Evolutionary conservation across 2,797 vertebrate species (phyloP).

Genomic region (Artibeus jamaicensis): DNA sequence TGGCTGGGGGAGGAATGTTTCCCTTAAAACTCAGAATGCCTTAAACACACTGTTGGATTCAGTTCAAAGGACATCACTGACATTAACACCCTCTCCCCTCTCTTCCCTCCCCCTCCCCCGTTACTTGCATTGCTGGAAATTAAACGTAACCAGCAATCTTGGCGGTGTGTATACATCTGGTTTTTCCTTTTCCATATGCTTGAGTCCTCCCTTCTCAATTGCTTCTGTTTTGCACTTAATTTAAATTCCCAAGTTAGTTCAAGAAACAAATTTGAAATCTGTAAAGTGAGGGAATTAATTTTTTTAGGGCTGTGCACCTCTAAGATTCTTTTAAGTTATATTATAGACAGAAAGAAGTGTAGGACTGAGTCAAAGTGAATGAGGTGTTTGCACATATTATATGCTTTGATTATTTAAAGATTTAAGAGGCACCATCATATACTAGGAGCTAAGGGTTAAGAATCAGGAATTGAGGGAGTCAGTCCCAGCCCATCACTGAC

Average conservation of each 20-base stretch:
- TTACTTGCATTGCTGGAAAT: slow-evolving; percentile 16
- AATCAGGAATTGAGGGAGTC: not conserved
- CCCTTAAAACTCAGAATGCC: slow-evolving; percentile 57
- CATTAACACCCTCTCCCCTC: not conserved
- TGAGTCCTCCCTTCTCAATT: not conserved
- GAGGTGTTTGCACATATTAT: not conserved
- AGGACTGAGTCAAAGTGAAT: slow-evolving; percentile 19
- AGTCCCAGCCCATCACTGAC: not conserved
- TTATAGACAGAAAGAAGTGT: not conserved
- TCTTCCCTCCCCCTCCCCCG: not conserved
- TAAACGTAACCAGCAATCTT: slow-evolving; percentile 13
- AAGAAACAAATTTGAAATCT: slow-evolving; percentile 54
- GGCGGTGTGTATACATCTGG: slow-evolving; percentile 30
- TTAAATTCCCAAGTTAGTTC: slow-evolving; percentile 59
- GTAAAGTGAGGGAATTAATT: slow-evolving; percentile 8
- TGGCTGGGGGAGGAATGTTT: slow-evolving; percentile 18
- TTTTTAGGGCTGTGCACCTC: not conserved
- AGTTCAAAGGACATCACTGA: slow-evolving; percentile 47
- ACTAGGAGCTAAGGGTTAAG: not conserved
- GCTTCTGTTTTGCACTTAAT: slow-evolving; percentile 59
- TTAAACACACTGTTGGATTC: slow-evolving; percentile 42
- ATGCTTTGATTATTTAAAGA: slow-evolving; percentile 12
- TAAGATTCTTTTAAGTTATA: slow-evolving; percentile 33
- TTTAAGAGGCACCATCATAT: not conserved
- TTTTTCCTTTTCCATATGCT: slow-evolving; percentile 39